These are phyloP conservation scores for Drosophila dives DNA, from an alignment of 2,888 invertebrate species.

Conservation along the genomic window DNA sequence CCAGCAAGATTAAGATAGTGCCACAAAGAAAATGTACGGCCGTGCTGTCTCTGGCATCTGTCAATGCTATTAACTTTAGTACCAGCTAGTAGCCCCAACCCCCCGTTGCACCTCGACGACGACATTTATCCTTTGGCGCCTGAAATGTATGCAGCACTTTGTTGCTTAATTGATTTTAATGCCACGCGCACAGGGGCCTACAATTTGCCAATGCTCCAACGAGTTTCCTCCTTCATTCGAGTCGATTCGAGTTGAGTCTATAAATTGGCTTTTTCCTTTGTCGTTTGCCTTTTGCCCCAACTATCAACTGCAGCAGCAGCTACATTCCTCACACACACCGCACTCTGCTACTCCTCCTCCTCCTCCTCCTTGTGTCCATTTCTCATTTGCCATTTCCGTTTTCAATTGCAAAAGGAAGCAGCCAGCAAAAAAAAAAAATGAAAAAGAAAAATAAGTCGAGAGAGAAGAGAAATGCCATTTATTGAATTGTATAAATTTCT, in stretches of 20 bases:
- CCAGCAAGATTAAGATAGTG: conserved; percentile 44
- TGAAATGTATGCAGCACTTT: conserved; percentile 74
- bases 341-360: background rate
- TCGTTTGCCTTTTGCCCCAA: conserved; percentile 23
- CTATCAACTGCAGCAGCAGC: conserved; percentile 39
- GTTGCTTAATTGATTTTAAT: conserved; percentile 82
- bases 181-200: conserved; percentile 59
- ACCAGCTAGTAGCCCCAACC: background rate
- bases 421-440: conserved; percentile 19
- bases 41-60: conserved; percentile 64
- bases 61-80: conserved; percentile 75
- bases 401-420: conserved; percentile 68
- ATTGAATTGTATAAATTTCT: conserved; percentile 82
- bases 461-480: conserved; percentile 71
- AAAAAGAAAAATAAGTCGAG: conserved; percentile 27
- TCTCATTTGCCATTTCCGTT: conserved; percentile 71
- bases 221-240: conserved; percentile 24
- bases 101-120: conserved; percentile 39
- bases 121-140: conserved; percentile 71
- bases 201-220: conserved; percentile 46
- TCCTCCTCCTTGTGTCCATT: conserved; percentile 40
- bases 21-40: conserved; percentile 43
- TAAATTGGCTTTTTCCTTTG: conserved; percentile 77
- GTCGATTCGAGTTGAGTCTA: conserved; percentile 48
- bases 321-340: conserved; percentile 30